These are phyloP conservation scores for Rhodeus uyekii DNA, from an alignment of 2,797 vertebrate genomes.

Conservation along the genomic window DNA sequence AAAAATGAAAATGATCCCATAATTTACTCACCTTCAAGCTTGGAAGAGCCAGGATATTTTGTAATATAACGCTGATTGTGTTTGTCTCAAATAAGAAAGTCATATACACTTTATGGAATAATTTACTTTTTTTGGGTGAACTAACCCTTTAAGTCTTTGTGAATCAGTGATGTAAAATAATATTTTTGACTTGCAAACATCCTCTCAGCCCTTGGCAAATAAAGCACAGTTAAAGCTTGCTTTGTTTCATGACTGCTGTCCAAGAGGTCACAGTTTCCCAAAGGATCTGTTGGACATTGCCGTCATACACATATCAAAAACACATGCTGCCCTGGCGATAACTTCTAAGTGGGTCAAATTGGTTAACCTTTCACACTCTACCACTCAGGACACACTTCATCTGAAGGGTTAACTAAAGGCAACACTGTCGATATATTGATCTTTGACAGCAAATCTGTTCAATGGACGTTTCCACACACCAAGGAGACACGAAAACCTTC, in stretches of 20 bases:
- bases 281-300: slow-evolving; percentile 23
- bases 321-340: slow-evolving; percentile 40
- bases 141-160: no score
- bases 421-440: slow-evolving; percentile 68
- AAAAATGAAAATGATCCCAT: no score
- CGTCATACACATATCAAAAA: slow-evolving; percentile 40
- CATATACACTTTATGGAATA: no score
- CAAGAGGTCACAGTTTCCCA: slow-evolving; percentile 43
- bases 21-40: no score
- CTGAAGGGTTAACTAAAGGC: slow-evolving; percentile 58
- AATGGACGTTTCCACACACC: slow-evolving; percentile 50
- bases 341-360: slow-evolving; percentile 52
- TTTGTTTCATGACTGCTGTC: slow-evolving; percentile 12
- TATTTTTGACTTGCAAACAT: background rate
- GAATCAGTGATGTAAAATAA: background rate
- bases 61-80: no score
- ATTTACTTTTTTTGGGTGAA: no score
- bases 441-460: slow-evolving; percentile 60
- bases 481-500: slow-evolving; percentile 55
- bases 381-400: slow-evolving; percentile 51
- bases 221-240: background rate
- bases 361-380: slow-evolving; percentile 54
- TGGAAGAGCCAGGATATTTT: no score
- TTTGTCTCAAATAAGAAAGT: no score
- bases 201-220: background rate